Evolutionary conservation across 2,797 vertebrate genomes (phyloP).

Genomic region (Sebastes itinus): DNA sequence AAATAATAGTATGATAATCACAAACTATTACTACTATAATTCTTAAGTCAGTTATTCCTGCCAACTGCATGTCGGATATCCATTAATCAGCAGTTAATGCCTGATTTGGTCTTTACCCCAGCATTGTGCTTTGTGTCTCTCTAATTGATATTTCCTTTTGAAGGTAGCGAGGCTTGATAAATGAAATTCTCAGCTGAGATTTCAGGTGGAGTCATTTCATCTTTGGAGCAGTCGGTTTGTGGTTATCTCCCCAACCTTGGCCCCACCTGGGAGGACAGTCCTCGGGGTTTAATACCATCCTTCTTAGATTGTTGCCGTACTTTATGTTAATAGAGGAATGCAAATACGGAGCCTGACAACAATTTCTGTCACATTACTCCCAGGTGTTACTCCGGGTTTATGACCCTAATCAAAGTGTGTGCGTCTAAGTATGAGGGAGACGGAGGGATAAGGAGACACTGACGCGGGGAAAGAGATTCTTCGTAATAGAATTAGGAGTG

Average conservation of each 20-base stretch:
- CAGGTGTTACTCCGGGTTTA: constrained; percentile 58
- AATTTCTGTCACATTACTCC: constrained; percentile 37
- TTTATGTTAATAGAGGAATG: constrained; percentile 59
- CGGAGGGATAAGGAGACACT: neutral
- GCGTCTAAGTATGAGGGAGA: constrained; percentile 15
- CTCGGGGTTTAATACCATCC: constrained; percentile 34
- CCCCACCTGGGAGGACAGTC: constrained; percentile 46
- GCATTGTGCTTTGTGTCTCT: constrained; percentile 51
- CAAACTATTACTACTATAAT: too few relatives aligned
- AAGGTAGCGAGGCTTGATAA: constrained; percentile 35
- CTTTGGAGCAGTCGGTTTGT: constrained; percentile 44
- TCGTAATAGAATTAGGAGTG: constrained; percentile 63
- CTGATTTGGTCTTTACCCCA: neutral
- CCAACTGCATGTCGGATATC: too few relatives aligned
- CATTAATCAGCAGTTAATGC: too few relatives aligned
- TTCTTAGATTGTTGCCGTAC: constrained; percentile 36
- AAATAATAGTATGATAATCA: neutral
- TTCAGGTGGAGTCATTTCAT: constrained; percentile 54
- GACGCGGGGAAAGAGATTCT: constrained; percentile 4
- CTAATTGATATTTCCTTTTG: constrained; percentile 67
- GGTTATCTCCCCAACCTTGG: constrained; percentile 58
- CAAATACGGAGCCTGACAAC: constrained; percentile 54
- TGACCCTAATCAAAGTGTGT: constrained; percentile 52
- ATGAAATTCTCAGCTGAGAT: constrained; percentile 57
- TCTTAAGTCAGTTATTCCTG: too few relatives aligned